phyloP scores from a whole-genome alignment of 2,888 invertebrate genomes.

The Zelleria hepariella region DNA sequence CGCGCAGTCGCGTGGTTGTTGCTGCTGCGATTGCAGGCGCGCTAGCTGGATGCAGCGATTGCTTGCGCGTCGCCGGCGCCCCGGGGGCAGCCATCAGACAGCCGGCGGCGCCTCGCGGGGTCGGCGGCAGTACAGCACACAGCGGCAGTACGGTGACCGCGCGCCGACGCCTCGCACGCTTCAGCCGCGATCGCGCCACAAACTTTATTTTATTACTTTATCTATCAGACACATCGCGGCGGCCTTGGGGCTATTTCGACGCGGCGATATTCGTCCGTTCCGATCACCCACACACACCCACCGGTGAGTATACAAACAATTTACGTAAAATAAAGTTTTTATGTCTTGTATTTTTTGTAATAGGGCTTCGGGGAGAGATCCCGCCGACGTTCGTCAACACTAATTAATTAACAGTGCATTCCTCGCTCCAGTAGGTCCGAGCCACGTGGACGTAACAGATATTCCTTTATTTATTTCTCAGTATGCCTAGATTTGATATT shows the following conservation, averaged over 20 bases:
- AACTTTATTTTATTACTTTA: neutral
- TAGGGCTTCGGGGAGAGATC: too few relatives aligned
- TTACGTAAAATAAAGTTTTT: neutral
- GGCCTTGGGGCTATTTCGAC: slow-evolving; percentile 51
- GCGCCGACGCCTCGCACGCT: neutral
- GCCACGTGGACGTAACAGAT: too few relatives aligned
- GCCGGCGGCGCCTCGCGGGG: neutral
- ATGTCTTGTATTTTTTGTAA: neutral
- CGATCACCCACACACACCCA: slow-evolving; percentile 17
- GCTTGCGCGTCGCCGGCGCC: neutral
- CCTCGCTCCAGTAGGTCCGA: too few relatives aligned
- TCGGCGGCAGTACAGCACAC: neutral
- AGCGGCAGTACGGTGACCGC: neutral
- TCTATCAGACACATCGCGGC: slow-evolving; percentile 17
- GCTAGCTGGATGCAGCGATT: neutral
- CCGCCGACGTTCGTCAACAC: too few relatives aligned
- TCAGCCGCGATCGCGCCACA: neutral
- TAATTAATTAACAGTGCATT: neutral
- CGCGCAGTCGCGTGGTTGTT: too few relatives aligned
- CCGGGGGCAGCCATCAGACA: neutral
- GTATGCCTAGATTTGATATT: too few relatives aligned
- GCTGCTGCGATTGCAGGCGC: neutral
- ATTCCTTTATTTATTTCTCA: too few relatives aligned
- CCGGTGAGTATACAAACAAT: slow-evolving; percentile 34
- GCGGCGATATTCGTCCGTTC: slow-evolving; percentile 25